phyloP scores from a whole-genome alignment of 2,113 vertebrate genomes.

The Geococcyx californianus region DNA sequence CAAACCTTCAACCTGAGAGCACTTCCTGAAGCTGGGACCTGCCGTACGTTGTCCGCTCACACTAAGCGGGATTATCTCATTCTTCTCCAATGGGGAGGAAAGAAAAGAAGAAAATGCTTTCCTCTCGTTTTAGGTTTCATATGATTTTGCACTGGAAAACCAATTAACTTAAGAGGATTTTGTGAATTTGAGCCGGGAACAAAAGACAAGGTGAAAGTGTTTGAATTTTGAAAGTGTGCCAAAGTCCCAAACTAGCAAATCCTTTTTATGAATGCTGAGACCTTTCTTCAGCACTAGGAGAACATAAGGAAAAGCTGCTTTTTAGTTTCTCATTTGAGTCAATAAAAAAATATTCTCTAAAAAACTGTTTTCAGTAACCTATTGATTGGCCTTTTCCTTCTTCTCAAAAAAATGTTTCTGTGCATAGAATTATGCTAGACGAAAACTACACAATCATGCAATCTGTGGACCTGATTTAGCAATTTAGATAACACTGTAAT shows the following conservation, averaged over 20 bases:
- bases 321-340: not conserved
- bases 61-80: fast-evolving
- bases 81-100: not conserved
- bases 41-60: fast-evolving
- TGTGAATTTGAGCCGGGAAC: not conserved
- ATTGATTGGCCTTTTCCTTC: not conserved
- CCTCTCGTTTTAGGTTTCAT: not conserved
- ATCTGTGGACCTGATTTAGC: not conserved
- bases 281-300: not conserved
- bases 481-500: not conserved
- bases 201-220: constrained; percentile 22
- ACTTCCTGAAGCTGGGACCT: fast-evolving
- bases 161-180: constrained; percentile 41
- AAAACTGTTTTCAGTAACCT: not conserved
- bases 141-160: not conserved
- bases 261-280: not conserved
- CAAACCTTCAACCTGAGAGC: not conserved
- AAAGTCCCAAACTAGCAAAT: not conserved
- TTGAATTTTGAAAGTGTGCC: not conserved
- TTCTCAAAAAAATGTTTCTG: not conserved
- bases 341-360: not conserved
- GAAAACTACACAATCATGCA: not conserved
- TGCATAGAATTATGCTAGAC: not conserved
- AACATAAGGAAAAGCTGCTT: not conserved
- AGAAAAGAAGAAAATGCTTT: not conserved